A percentile compares a stretch with the other conserved stretches of the same genome.
Evolutionary conservation across 2,888 invertebrate species (phyloP).

Genomic region (Athalia circularis): DNA sequence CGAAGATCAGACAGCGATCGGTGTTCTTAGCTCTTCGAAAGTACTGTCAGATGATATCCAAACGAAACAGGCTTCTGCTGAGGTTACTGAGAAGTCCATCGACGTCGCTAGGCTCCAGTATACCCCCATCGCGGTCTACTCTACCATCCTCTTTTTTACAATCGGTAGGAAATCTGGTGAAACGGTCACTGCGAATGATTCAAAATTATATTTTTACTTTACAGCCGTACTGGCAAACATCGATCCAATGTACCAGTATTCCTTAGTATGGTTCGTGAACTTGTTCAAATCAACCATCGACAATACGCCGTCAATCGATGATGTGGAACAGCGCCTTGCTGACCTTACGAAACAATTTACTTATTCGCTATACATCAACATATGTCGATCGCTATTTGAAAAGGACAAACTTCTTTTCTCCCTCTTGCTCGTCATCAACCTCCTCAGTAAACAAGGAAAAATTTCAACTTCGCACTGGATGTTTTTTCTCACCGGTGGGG

Average conservation of each 20-base stretch:
- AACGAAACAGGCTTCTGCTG: conserved; percentile 92
- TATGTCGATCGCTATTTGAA: conserved; percentile 95
- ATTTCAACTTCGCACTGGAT: conserved; percentile 85
- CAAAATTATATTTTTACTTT: too few relatives aligned
- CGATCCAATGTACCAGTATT: conserved; percentile 98
- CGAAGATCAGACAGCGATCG: conserved; percentile 94
- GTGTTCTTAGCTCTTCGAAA: conserved; percentile 91
- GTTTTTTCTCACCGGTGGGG: conserved; percentile 91
- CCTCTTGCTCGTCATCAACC: conserved; percentile 84
- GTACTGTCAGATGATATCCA: conserved; percentile 92
- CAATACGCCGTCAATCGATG: conserved; percentile 88
- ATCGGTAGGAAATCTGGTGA: conserved; percentile 78
- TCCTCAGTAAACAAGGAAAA: conserved; percentile 79
- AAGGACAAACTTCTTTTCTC: conserved; percentile 96
- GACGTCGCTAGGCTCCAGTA: conserved; percentile 90
- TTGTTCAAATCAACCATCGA: conserved; percentile 91
- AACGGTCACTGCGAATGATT: neutral
- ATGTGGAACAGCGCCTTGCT: conserved; percentile 83
- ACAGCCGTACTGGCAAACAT: conserved; percentile 91
- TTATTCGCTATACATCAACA: conserved; percentile 92
- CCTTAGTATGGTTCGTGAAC: conserved; percentile 94
- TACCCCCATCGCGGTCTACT: conserved; percentile 91
- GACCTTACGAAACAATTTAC: conserved; percentile 90
- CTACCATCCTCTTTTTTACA: conserved; percentile 93
- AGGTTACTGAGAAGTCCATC: conserved; percentile 92